Conservation (phyloP, 2,113 vertebrate species). For the Psilopogon haemacephalus region DNA sequence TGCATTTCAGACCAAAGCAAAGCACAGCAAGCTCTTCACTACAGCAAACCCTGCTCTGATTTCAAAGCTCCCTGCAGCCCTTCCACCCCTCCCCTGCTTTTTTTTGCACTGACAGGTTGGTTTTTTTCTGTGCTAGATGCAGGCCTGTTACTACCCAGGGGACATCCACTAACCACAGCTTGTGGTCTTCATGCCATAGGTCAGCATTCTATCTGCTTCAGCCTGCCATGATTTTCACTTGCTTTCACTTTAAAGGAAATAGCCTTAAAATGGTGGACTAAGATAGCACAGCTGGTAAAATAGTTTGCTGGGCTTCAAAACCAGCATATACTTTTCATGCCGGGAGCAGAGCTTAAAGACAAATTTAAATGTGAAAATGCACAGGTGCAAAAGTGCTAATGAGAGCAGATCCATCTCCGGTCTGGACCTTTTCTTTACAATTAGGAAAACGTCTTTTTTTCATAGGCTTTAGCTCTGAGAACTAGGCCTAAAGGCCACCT, state of each 20-base stretch:
- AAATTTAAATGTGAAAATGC: not conserved
- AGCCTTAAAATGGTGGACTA: not conserved
- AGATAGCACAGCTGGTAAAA: not conserved
- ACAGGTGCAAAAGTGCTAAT: not conserved
- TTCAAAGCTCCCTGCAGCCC: conserved; percentile 6
- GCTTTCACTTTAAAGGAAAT: conserved; percentile 15
- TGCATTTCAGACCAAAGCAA: not conserved
- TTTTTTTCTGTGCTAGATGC: not conserved
- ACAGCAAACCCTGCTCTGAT: not conserved
- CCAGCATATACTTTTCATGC: not conserved
- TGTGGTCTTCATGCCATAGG: not conserved
- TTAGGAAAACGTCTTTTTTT: not conserved
- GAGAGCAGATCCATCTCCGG: not conserved
- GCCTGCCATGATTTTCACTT: not conserved
- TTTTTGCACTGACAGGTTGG: not conserved
- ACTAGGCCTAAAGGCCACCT: not conserved
- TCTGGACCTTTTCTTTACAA: not conserved
- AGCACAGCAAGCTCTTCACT: not conserved
- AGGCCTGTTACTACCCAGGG: not conserved
- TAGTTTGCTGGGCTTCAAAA: not conserved
- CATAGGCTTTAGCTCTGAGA: not conserved
- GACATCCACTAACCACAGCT: not conserved
- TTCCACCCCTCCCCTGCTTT: conserved; percentile 6
- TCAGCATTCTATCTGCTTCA: not conserved
- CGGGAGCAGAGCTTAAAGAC: not conserved